Evolutionary conservation across 2,888 invertebrate genomes (phyloP).

Genomic region (Drosophila prostipennis): DNA sequence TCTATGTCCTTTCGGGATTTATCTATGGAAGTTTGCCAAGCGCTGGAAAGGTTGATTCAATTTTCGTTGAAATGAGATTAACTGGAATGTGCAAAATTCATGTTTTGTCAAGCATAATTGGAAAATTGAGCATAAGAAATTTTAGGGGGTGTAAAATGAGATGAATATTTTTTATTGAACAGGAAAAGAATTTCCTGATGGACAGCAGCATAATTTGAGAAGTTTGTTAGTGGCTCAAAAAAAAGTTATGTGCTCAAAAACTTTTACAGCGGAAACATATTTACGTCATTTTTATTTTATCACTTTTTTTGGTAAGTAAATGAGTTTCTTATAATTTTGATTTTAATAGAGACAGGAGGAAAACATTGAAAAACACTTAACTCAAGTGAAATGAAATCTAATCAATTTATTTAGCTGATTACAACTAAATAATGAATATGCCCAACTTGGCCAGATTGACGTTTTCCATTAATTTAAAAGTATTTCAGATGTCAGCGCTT

Average conservation of each 20-base stretch:
- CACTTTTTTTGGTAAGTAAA: too few relatives aligned
- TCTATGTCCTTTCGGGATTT: constrained; percentile 31
- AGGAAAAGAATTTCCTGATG: background rate
- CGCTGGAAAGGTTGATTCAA: constrained; percentile 33
- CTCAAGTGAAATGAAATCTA: too few relatives aligned
- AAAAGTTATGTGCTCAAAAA: background rate
- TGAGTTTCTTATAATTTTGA: too few relatives aligned
- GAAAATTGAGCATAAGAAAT: constrained; percentile 36
- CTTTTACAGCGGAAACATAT: background rate
- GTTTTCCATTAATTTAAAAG: constrained; percentile 19
- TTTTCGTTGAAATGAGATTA: constrained; percentile 37
- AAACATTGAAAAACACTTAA: too few relatives aligned
- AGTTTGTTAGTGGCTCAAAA: background rate
- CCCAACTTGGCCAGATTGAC: constrained; percentile 1
- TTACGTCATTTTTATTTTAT: too few relatives aligned
- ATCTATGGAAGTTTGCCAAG: constrained; percentile 10
- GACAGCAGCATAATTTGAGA: background rate
- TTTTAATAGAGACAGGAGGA: too few relatives aligned
- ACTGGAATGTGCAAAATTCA: constrained; percentile 40
- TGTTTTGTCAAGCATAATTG: constrained; percentile 42
- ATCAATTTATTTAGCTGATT: too few relatives aligned
- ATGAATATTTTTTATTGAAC: constrained; percentile 6
- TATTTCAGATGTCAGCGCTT: constrained; percentile 1
- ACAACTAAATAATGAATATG: too few relatives aligned
- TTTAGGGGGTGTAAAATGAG: background rate